Evolutionary conservation across 2,113 vertebrate species (phyloP).

Genomic region (Alaudala cheleensis): DNA sequence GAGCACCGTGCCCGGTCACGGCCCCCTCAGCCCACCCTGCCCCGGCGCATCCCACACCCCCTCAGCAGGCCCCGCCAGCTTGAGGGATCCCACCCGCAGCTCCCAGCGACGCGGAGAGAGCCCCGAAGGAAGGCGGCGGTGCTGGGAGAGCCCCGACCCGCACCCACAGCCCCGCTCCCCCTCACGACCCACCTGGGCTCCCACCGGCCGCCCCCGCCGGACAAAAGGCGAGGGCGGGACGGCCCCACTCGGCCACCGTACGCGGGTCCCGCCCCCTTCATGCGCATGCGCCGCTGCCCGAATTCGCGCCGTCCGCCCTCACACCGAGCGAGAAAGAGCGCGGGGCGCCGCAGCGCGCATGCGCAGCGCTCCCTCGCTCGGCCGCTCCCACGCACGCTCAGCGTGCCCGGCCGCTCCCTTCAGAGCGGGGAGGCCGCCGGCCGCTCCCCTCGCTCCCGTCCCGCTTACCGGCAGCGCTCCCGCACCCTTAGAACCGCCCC

Average conservation of each 20-base stretch:
- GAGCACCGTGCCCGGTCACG: neutral
- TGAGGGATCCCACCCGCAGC: fast-evolving
- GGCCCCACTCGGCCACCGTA: neutral
- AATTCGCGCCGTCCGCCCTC: neutral
- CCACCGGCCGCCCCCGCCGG: neutral
- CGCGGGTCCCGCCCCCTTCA: fast-evolving
- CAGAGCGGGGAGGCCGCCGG: neutral
- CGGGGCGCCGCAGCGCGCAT: neutral
- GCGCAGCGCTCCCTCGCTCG: neutral
- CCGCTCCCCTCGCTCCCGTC: neutral
- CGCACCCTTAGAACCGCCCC: neutral
- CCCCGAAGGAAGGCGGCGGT: too few species aligned
- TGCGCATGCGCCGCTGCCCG: neutral
- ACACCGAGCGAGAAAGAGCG: neutral
- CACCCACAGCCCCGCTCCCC: too few species aligned
- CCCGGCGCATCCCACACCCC: neutral
- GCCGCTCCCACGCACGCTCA: neutral
- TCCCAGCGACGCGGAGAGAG: fast-evolving
- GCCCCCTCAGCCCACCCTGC: neutral
- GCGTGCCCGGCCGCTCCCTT: neutral
- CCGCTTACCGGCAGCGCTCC: neutral
- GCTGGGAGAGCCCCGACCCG: fast-evolving
- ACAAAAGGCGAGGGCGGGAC: neutral
- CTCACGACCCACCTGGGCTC: neutral
- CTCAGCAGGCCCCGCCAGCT: neutral